Percentiles rank a stretch among this genome's conserved stretches.
These are phyloP conservation scores for Drosophila bifasciata DNA, from an alignment of 1,140 invertebrate genomes.

Conservation along the genomic window DNA sequence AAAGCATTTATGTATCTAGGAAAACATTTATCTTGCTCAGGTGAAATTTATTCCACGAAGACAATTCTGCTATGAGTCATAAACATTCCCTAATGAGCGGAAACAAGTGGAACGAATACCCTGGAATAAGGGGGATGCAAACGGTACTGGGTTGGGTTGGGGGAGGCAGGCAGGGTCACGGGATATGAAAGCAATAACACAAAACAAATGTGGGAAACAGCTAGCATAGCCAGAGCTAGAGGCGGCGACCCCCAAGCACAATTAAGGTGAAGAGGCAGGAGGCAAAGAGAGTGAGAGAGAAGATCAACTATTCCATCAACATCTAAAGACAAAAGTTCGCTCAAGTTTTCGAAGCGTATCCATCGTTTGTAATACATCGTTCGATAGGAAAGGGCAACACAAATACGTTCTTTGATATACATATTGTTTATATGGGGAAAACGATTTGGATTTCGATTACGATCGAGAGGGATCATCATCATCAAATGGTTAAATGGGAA, in stretches of 20 bases:
- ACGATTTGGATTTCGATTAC: conserved; percentile 10
- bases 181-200: conserved; percentile 30
- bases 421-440: conserved; percentile 42
- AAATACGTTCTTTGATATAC: conserved; percentile 33
- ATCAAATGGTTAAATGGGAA: conserved; percentile 1
- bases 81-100: too few species aligned
- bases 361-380: not conserved
- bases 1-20: not conserved
- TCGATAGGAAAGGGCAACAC: too few species aligned
- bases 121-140: conserved; percentile 8
- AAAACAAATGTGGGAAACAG: conserved; percentile 50
- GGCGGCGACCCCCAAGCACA: not conserved
- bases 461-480: conserved; percentile 23
- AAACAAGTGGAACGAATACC: not conserved
- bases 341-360: conserved; percentile 29
- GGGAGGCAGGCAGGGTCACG: too few species aligned
- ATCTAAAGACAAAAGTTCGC: conserved; percentile 29
- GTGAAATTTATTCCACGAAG: too few species aligned
- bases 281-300: too few species aligned
- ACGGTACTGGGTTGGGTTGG: not conserved
- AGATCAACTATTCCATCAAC: too few species aligned
- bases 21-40: too few species aligned
- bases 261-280: too few species aligned
- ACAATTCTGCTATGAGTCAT: too few species aligned
- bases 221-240: not conserved